Conservation (phyloP, 2,888 invertebrate species). For the Oxyscelio sp. region DNA sequence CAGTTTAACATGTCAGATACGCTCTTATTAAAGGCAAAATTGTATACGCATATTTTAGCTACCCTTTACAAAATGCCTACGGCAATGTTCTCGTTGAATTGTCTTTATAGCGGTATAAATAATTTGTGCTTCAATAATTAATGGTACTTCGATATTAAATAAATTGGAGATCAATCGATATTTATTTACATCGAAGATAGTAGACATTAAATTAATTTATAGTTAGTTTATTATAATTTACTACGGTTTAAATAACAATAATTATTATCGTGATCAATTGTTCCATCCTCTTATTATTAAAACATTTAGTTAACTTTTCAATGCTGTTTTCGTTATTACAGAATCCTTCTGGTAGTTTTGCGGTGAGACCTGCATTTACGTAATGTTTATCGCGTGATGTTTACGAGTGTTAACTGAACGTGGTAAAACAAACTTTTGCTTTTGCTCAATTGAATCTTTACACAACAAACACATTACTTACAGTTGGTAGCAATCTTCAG, state of each 20-base stretch:
- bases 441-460: slow-evolving; percentile 21
- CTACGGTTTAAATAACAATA: too few relatives aligned
- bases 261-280: too few relatives aligned
- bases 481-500: not conserved
- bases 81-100: slow-evolving; percentile 63
- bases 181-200: too few relatives aligned
- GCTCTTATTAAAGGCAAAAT: slow-evolving; percentile 56
- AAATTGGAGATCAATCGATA: too few relatives aligned
- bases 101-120: slow-evolving; percentile 63
- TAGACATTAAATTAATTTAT: not conserved
- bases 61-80: slow-evolving; percentile 58
- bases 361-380: slow-evolving; percentile 55
- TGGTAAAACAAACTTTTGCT: slow-evolving; percentile 38
- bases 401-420: slow-evolving; percentile 44
- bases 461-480: not conserved
- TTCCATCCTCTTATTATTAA: too few relatives aligned
- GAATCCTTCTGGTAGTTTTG: slow-evolving; percentile 46
- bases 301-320: slow-evolving; percentile 77
- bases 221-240: too few relatives aligned
- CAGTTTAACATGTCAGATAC: slow-evolving; percentile 42
- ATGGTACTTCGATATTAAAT: slow-evolving; percentile 55
- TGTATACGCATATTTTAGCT: slow-evolving; percentile 54
- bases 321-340: slow-evolving; percentile 76
- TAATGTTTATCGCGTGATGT: slow-evolving; percentile 58
- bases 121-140: slow-evolving; percentile 57